phyloP scores from a whole-genome alignment of 2,888 invertebrate species.

The Caradrina clavipalpis region DNA sequence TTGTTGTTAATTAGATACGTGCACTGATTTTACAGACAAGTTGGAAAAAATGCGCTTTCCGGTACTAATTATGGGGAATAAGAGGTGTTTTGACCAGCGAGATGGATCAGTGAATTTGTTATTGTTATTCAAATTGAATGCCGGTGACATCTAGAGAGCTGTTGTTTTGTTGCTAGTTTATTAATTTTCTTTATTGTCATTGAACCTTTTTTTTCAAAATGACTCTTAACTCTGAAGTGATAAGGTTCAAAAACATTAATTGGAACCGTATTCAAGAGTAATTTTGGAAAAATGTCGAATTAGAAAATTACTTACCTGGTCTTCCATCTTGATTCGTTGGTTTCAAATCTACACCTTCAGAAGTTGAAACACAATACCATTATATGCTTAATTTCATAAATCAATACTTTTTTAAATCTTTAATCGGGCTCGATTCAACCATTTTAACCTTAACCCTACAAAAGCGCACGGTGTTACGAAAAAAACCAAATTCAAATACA shows the following conservation, averaged over 20 bases:
- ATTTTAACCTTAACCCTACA: slow-evolving; percentile 10
- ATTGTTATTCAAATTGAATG: slow-evolving; percentile 33
- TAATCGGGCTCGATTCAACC: background rate
- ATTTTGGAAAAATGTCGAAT: no score
- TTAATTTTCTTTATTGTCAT: no score
- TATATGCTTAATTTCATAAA: background rate
- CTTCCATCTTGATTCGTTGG: background rate
- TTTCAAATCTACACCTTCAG: background rate
- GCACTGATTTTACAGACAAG: slow-evolving; percentile 63
- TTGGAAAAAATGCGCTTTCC: slow-evolving; percentile 62
- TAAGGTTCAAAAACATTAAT: no score
- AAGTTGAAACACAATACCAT: background rate
- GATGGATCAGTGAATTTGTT: slow-evolving; percentile 37
- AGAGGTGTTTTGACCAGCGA: slow-evolving; percentile 31
- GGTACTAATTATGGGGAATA: slow-evolving; percentile 47
- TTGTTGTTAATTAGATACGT: slow-evolving; percentile 69
- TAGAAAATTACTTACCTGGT: slow-evolving; percentile 19
- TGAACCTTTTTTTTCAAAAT: background rate
- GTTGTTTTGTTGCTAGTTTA: background rate
- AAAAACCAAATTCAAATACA: background rate
- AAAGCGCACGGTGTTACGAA: background rate
- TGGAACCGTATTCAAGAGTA: no score
- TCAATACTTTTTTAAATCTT: background rate
- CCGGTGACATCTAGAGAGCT: background rate
- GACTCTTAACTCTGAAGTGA: no score